Conservation (phyloP, 1,140 invertebrate species). For the Habropoda laboriosa region DNA sequence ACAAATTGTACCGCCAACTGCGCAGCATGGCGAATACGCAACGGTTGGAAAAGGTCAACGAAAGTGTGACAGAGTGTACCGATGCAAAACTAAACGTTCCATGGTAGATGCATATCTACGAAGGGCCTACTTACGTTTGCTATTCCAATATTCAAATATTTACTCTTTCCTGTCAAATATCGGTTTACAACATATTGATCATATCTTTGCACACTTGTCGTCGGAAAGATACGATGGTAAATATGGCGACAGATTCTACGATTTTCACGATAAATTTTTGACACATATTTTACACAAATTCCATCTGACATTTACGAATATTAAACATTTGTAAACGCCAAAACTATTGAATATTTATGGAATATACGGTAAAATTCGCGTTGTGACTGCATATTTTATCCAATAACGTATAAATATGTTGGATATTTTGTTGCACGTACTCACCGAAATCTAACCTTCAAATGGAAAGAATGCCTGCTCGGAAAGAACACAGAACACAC, state of each 20-base stretch:
- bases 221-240: background rate
- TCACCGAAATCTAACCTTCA: background rate
- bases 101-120: background rate
- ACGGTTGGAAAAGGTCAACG: background rate
- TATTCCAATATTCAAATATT: background rate
- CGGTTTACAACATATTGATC: slow-evolving; percentile 1
- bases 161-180: background rate
- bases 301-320: too few relatives aligned
- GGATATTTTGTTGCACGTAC: too few relatives aligned
- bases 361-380: too few relatives aligned
- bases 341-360: too few relatives aligned
- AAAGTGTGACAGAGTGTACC: background rate
- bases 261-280: background rate
- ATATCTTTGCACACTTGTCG: too few relatives aligned
- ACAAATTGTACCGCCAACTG: background rate
- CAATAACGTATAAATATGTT: too few relatives aligned
- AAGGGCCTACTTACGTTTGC: background rate
- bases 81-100: background rate
- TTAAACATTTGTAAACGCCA: too few relatives aligned
- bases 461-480: background rate
- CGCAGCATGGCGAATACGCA: background rate
- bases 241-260: too few relatives aligned
- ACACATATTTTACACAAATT: too few relatives aligned
- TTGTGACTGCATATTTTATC: too few relatives aligned
- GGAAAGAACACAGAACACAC: background rate